phyloP scores from a whole-genome alignment of 2,113 vertebrate species.

The Dissostichus mawsoni region DNA sequence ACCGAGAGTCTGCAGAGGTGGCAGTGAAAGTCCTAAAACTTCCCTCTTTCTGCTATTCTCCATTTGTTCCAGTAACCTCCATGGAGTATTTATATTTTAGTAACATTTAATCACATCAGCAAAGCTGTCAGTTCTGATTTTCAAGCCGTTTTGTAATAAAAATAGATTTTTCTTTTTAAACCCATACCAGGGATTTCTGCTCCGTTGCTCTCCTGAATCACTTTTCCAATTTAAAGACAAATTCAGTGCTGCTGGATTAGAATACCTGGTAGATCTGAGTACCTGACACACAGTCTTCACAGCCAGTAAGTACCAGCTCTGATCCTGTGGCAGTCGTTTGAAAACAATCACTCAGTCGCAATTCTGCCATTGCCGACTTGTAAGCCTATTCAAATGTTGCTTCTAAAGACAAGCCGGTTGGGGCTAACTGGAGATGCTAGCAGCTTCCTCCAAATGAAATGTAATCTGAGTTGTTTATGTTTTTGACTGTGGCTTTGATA shows the following conservation, averaged over 20 bases:
- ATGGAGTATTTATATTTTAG: conserved; percentile 28
- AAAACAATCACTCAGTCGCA: conserved; percentile 35
- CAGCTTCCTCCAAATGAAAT: conserved; percentile 15
- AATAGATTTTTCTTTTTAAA: conserved; percentile 10
- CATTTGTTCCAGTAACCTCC: conserved; percentile 27
- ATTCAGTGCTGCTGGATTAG: conserved; percentile 23
- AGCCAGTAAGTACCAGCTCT: neutral
- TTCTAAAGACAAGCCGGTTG: neutral
- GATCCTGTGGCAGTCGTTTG: conserved; percentile 24
- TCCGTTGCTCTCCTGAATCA: conserved; percentile 1
- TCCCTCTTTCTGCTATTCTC: neutral
- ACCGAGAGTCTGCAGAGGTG: neutral
- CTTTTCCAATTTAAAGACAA: conserved; percentile 10
- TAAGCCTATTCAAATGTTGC: conserved; percentile 23
- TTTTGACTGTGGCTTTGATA: conserved; percentile 21
- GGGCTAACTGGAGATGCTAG: conserved; percentile 6
- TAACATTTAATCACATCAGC: conserved; percentile 50
- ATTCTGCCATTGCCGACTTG: neutral
- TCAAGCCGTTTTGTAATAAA: conserved; percentile 25
- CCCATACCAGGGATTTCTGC: conserved; percentile 7
- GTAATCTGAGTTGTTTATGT: neutral
- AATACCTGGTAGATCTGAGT: conserved; percentile 12
- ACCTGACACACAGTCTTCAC: conserved; percentile 27
- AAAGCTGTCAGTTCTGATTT: conserved; percentile 28
- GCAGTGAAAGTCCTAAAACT: conserved; percentile 3